Evolutionary conservation across 2,797 vertebrate species (phyloP), one percentile per base, ranked within the genome.

Genomic region (Acropternis orthonyx): DNA sequence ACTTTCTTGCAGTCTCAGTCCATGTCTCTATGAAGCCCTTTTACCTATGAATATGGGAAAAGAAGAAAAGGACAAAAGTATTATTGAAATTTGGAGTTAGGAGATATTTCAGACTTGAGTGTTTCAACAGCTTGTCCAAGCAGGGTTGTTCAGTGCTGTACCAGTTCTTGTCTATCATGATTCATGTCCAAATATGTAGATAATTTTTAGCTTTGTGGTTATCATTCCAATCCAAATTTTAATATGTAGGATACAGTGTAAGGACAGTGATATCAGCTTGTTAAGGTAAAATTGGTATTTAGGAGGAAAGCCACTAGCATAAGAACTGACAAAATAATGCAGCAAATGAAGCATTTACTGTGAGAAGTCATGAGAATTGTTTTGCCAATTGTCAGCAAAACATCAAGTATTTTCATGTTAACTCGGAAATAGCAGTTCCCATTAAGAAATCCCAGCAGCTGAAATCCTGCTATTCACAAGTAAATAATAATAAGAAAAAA

Each of bases 381-480:
- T 94, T 96, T 88, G 48, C 51, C 88, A 81, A 59, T 94, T 95
- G 86, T 96, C 81, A 96, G 76, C 79, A 96, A 93, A 92, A 69
- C 44, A 85, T 81, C 1, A 2, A 91, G 51, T 56, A 85, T 92
- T 95, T 96, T 92, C 75, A 84, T 94, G 41, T 89, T 95, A 89
- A 73, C 78, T 97, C 88, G 61, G 93, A 96, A 95, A 92, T n/a
- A 88, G 58, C 68, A 94, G 88, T 48, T 88, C 77, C 63, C 52
- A 87, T 76, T 93, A 85, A 95, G 77, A 95, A 91, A 92, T 52
- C 56, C 23, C 62, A 94, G 88, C 93, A 96, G 96, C 91, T 94
- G 93, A 96, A 96, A 96, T 91, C 43, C 58, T 85, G 30, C 91
- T 96, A 89, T 97, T 95, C 91, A 95, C 55, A 94, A 92, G 49